Evolutionary conservation across 2,888 invertebrate species (phyloP).

Genomic region (Pyrochroa serraticornis): DNA sequence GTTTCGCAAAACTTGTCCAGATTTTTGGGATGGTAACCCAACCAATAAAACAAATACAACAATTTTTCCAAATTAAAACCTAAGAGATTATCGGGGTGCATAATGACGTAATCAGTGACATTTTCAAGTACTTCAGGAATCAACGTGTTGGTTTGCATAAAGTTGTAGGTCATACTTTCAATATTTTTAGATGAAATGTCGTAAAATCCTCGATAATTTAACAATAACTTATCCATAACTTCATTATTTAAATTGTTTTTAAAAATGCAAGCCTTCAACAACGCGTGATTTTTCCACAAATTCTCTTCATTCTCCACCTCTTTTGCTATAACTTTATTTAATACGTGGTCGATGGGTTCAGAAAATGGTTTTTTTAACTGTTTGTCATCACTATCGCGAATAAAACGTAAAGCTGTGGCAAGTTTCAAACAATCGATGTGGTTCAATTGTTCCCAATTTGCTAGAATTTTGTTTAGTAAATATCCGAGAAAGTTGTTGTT

Average conservation of each 20-base stretch:
- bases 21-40: slow-evolving; percentile 60
- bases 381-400: slow-evolving; percentile 7
- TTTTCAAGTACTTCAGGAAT: slow-evolving; percentile 59
- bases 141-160: slow-evolving; percentile 55
- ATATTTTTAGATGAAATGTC: slow-evolving; percentile 59
- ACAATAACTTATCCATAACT: slow-evolving; percentile 52
- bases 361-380: slow-evolving; percentile 38
- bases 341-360: slow-evolving; percentile 50
- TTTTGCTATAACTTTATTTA: slow-evolving; percentile 29
- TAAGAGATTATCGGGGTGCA: slow-evolving; percentile 56
- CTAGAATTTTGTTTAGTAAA: slow-evolving; percentile 53
- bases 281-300: slow-evolving; percentile 31
- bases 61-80: slow-evolving; percentile 63
- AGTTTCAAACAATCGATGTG: slow-evolving; percentile 56
- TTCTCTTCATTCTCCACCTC: slow-evolving; percentile 5
- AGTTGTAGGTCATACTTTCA: slow-evolving; percentile 57
- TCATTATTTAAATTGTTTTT: slow-evolving; percentile 49
- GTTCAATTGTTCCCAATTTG: slow-evolving; percentile 56
- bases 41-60: slow-evolving; percentile 59
- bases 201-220: slow-evolving; percentile 48
- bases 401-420: slow-evolving; percentile 54
- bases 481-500: slow-evolving; percentile 49
- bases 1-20: slow-evolving; percentile 52
- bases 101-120: slow-evolving; percentile 58
- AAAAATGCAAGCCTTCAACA: slow-evolving; percentile 46